Percentiles rank a stretch among this genome's conserved stretches.
phyloP scores from a whole-genome alignment of 2,888 invertebrate genomes.

The Dioctria rufipes region DNA sequence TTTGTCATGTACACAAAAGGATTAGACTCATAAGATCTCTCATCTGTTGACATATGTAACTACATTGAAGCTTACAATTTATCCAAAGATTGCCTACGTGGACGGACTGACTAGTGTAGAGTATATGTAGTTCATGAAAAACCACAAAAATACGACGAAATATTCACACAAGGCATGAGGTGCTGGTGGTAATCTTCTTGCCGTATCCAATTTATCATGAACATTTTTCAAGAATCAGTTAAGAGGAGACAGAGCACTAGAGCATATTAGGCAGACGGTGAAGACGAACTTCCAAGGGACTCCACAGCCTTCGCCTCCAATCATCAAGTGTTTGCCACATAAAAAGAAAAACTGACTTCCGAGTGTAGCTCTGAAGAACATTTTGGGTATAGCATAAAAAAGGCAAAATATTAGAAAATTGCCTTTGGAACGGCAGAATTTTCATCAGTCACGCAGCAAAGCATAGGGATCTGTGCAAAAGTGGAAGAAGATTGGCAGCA shows the following conservation, averaged over 20 bases:
- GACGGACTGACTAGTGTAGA: not conserved
- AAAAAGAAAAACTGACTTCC: no score
- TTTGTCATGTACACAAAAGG: conserved; percentile 14
- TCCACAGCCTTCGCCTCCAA: no score
- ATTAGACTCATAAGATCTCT: not conserved
- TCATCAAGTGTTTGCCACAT: no score
- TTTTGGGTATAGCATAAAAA: no score
- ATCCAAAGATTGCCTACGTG: not conserved
- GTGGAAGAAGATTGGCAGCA: conserved; percentile 4
- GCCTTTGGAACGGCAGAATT: conserved; percentile 20
- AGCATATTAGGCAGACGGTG: no score
- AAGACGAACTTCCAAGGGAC: no score
- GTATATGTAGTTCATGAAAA: not conserved
- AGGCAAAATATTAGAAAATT: conserved; percentile 9
- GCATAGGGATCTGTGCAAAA: conserved; percentile 7
- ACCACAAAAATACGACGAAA: not conserved
- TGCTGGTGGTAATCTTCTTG: conserved; percentile 13
- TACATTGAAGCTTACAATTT: conserved; percentile 3
- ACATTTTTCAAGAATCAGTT: not conserved
- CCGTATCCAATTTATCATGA: conserved; percentile 20
- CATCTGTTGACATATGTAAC: conserved; percentile 12
- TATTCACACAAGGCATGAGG: no score
- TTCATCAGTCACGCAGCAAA: conserved; percentile 3
- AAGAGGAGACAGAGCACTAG: no score
- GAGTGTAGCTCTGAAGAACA: no score